phyloP scores from a whole-genome alignment of 2,888 invertebrate genomes.

The Meghimatium bilineatum region DNA sequence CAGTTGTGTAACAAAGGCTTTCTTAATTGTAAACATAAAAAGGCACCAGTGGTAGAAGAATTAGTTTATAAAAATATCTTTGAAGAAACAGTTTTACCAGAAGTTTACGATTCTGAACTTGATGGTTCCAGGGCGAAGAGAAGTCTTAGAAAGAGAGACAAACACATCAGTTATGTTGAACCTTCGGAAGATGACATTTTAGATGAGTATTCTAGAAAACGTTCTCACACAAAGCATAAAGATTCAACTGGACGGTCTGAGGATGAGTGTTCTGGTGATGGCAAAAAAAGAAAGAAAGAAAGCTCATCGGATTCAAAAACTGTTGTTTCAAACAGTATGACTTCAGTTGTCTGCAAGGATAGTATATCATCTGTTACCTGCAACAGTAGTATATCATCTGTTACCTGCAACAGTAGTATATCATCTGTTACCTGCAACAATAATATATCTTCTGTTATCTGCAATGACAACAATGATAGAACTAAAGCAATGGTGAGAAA shows the following conservation, averaged over 20 bases:
- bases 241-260: conserved; percentile 13
- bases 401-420: neutral
- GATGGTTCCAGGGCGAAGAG: conserved; percentile 10
- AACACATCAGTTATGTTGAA: conserved; percentile 46
- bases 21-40: conserved; percentile 25
- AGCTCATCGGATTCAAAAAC: neutral
- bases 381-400: neutral
- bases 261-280: conserved; percentile 8
- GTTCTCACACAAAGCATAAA: conserved; percentile 23
- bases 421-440: neutral
- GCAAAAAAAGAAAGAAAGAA: conserved; percentile 28
- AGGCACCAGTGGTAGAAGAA: neutral
- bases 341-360: neutral
- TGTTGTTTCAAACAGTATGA: neutral
- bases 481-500: neutral
- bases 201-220: conserved; percentile 35
- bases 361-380: neutral
- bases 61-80: conserved; percentile 26
- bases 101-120: conserved; percentile 33
- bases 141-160: conserved; percentile 40
- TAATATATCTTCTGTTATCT: neutral
- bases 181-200: conserved; percentile 48
- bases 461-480: neutral
- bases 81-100: conserved; percentile 32
- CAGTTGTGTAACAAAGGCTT: conserved; percentile 26